Evolutionary conservation across 2,113 vertebrate genomes (phyloP).

Genomic region (Monarcha castaneiventris): DNA sequence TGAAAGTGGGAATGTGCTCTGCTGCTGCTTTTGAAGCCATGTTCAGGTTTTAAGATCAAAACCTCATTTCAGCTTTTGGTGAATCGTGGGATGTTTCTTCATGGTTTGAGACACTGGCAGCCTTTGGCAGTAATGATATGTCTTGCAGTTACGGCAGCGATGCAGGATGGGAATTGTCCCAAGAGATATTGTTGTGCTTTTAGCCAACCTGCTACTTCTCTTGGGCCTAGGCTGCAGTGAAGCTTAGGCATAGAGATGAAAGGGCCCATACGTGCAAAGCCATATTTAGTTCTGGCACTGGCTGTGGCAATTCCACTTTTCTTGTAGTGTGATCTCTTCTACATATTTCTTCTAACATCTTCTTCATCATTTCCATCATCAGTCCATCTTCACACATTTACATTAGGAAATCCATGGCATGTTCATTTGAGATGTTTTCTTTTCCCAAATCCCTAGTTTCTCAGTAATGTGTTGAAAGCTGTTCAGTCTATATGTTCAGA

Average conservation of each 20-base stretch:
- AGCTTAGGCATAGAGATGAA: background rate
- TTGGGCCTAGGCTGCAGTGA: background rate
- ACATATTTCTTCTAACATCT: background rate
- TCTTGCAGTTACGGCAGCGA: fast-evolving
- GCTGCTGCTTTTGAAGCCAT: background rate
- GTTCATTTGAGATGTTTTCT: background rate
- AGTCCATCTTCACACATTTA: background rate
- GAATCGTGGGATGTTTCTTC: background rate
- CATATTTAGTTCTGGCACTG: fast-evolving
- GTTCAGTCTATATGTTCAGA: background rate
- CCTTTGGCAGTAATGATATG: background rate
- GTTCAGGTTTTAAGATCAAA: fast-evolving
- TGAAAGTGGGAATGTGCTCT: background rate
- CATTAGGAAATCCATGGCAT: background rate
- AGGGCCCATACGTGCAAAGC: fast-evolving
- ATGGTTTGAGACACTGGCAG: fast-evolving
- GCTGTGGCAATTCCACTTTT: background rate
- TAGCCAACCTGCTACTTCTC: background rate
- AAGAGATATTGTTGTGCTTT: background rate
- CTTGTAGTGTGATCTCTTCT: background rate
- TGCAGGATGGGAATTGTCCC: background rate
- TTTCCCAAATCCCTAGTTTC: background rate
- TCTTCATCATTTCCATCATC: background rate
- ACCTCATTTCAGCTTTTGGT: background rate
- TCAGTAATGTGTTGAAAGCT: background rate